Conservation (phyloP, 92 coral and sea anemone genomes). For the Epizoanthus rinbou region DNA sequence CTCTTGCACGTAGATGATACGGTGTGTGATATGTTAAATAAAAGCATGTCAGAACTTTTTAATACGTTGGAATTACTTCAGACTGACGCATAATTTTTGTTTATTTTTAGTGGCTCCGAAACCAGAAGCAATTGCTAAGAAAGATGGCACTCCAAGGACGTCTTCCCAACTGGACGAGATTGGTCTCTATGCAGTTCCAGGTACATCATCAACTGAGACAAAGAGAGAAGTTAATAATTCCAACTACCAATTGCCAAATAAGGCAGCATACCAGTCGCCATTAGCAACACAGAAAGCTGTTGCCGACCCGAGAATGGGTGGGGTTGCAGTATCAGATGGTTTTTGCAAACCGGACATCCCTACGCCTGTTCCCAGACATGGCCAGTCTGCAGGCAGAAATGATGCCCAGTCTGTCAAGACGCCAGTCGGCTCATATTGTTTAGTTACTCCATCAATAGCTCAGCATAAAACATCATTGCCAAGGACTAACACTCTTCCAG, state of each 20-base stretch:
- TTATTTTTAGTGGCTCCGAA: conserved; percentile 13
- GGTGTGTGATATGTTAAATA: no score
- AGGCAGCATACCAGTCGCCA: conserved; percentile 12
- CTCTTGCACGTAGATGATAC: no score
- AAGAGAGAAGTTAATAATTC: conserved; percentile 8
- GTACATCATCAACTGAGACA: not conserved
- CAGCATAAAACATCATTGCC: not conserved
- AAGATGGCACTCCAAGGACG: not conserved
- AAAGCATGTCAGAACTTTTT: no score
- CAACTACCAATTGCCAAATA: not conserved
- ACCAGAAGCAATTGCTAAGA: conserved; percentile 5
- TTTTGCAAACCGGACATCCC: not conserved
- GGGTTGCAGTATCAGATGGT: not conserved
- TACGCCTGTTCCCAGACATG: not conserved
- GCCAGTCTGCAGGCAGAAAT: not conserved
- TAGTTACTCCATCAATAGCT: not conserved
- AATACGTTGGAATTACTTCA: no score
- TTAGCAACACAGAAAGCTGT: not conserved
- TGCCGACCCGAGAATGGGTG: conserved; percentile 5
- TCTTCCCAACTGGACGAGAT: not conserved
- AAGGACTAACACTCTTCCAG: conserved; percentile 6
- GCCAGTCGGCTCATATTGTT: conserved; percentile 20
- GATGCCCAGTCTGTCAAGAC: not conserved
- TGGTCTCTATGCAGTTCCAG: conserved; percentile 17
- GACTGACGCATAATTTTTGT: not conserved